Conservation (phyloP, 1,140 invertebrate species). For the Cydia fagiglandana region DNA sequence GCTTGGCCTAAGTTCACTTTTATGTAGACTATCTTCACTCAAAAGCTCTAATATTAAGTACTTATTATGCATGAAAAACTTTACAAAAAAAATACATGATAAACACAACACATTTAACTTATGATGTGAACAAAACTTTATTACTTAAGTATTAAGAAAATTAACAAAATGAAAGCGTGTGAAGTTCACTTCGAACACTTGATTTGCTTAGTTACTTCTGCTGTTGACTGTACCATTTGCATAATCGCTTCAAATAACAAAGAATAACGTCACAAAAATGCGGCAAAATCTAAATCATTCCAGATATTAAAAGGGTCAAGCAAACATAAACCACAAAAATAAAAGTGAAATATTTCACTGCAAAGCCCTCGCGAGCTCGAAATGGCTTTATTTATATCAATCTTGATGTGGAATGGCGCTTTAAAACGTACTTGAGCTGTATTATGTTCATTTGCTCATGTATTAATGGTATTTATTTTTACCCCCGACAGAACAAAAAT, state of each 20-base stretch:
- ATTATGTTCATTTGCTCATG: slow-evolving; percentile 4
- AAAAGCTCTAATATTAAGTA: too few relatives aligned
- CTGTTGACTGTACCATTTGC: neutral
- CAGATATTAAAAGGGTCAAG: slow-evolving; percentile 11
- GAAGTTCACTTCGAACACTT: too few relatives aligned
- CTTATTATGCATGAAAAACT: too few relatives aligned
- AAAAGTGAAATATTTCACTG: neutral
- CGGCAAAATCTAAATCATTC: neutral
- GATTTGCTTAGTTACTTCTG: neutral
- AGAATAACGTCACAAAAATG: neutral
- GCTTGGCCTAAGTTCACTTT: too few relatives aligned
- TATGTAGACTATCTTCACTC: too few relatives aligned
- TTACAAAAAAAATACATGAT: too few relatives aligned
- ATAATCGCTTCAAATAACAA: neutral
- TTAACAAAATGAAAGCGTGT: too few relatives aligned
- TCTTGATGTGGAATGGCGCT: slow-evolving; percentile 11
- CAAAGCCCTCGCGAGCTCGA: neutral
- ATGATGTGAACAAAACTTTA: neutral
- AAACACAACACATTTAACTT: too few relatives aligned
- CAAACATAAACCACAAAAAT: neutral
- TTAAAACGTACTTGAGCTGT: slow-evolving; percentile 6
- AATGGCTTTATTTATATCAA: slow-evolving; percentile 11
- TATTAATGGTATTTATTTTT: neutral
- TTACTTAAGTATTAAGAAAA: too few relatives aligned
- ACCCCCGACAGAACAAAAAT: too few relatives aligned